Evolutionary conservation across 2,888 invertebrate species (phyloP).

Genomic region (Campaea margaritaria): DNA sequence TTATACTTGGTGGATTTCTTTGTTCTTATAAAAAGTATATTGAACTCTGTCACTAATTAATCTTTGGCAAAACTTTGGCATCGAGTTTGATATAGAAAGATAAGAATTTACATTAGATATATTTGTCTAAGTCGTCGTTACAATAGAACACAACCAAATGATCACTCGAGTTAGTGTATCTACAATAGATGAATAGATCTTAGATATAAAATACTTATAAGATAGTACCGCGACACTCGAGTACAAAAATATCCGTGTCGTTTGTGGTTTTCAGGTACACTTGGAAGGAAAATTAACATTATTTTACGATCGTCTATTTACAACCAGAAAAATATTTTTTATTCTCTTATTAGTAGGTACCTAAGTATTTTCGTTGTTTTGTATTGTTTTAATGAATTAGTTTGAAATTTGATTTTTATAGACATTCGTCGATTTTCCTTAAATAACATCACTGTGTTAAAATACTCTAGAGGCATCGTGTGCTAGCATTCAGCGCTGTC

Average conservation of each 20-base stretch:
- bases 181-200: slow-evolving; percentile 26
- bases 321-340: slow-evolving; percentile 42
- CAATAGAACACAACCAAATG: slow-evolving; percentile 81
- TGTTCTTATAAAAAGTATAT: slow-evolving; percentile 21
- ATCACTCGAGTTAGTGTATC: slow-evolving; percentile 77
- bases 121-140: slow-evolving; percentile 67
- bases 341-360: slow-evolving; percentile 28
- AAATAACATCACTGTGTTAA: no score
- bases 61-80: slow-evolving; percentile 70
- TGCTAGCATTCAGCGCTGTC: no score
- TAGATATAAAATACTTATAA: slow-evolving; percentile 25
- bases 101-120: slow-evolving; percentile 56
- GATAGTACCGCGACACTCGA: slow-evolving; percentile 47
- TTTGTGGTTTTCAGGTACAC: slow-evolving; percentile 69
- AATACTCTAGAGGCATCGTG: no score
- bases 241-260: slow-evolving; percentile 48
- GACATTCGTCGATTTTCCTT: no score
- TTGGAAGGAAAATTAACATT: slow-evolving; percentile 66
- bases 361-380: slow-evolving; percentile 22
- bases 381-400: background rate
- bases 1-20: slow-evolving; percentile 2
- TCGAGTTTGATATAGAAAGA: slow-evolving; percentile 51
- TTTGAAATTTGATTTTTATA: slow-evolving; percentile 1
- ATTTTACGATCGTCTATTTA: slow-evolving; percentile 37
- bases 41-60: slow-evolving; percentile 44